A percentile compares a stretch with the other conserved stretches of the same genome.
phyloP scores from a whole-genome alignment of 1,140 invertebrate genomes.

The Limonius californicus region DNA sequence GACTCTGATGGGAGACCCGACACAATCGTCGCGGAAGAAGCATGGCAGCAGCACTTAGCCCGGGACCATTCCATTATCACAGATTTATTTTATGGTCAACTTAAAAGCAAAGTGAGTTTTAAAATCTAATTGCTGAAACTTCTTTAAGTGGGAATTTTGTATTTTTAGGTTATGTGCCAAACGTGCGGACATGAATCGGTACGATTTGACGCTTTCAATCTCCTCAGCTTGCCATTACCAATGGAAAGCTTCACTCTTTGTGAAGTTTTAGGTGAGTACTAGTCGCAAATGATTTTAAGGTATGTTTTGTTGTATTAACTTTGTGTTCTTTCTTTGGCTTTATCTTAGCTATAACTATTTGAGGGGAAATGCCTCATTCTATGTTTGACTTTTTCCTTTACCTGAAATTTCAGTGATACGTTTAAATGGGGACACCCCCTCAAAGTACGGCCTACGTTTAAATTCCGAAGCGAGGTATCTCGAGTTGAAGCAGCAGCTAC shows the following conservation, averaged over 20 bases:
- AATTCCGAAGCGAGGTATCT: slow-evolving; percentile 75
- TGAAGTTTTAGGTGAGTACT: slow-evolving; percentile 64
- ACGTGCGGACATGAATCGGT: slow-evolving; percentile 77
- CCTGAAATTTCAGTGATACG: slow-evolving; percentile 55
- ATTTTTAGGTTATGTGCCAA: slow-evolving; percentile 62
- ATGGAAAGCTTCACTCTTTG: slow-evolving; percentile 72
- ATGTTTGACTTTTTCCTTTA: slow-evolving; percentile 1
- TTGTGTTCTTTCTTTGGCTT: too few relatives aligned
- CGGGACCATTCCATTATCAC: slow-evolving; percentile 81
- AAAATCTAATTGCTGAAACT: too few relatives aligned
- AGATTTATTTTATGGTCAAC: slow-evolving; percentile 86
- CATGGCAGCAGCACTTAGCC: slow-evolving; percentile 78
- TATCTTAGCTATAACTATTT: background rate
- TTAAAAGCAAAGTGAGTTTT: slow-evolving; percentile 70
- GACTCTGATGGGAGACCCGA: slow-evolving; percentile 76
- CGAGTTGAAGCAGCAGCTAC: slow-evolving; percentile 67
- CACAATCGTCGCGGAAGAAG: slow-evolving; percentile 71
- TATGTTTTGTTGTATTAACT: too few relatives aligned
- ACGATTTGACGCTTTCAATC: slow-evolving; percentile 85
- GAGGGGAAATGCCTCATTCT: too few relatives aligned
- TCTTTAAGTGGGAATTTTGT: slow-evolving; percentile 14
- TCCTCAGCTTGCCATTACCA: slow-evolving; percentile 80
- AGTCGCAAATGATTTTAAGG: background rate
- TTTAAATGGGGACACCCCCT: slow-evolving; percentile 73
- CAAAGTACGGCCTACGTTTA: slow-evolving; percentile 76